Conservation (phyloP, 2,113 vertebrate species). For the Willisornis vidua region DNA sequence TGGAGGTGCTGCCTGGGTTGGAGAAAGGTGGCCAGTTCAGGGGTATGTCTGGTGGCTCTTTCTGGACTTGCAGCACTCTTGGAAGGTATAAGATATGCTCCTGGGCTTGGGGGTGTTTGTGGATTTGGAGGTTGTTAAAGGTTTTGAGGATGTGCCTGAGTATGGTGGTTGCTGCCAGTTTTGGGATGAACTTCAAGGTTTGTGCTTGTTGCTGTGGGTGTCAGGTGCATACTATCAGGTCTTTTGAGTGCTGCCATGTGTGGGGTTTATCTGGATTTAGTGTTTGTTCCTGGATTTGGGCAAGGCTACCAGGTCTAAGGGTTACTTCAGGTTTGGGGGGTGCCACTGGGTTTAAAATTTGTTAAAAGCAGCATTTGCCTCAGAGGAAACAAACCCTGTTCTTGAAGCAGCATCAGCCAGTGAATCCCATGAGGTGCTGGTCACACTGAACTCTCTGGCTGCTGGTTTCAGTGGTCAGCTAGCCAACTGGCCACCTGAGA, state of each 20-base stretch:
- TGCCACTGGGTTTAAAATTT: background rate
- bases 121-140: background rate
- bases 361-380: background rate
- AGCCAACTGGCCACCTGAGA: background rate
- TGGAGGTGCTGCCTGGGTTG: background rate
- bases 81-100: background rate
- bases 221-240: background rate
- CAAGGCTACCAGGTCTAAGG: background rate
- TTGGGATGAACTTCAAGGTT: background rate
- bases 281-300: background rate
- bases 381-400: background rate
- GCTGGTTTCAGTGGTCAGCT: background rate
- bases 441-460: background rate
- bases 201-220: background rate
- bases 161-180: background rate
- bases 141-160: background rate
- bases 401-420: background rate
- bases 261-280: background rate
- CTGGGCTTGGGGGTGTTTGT: background rate
- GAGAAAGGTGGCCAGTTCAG: background rate
- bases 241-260: background rate
- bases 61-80: background rate
- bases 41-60: background rate
- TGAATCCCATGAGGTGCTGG: background rate
- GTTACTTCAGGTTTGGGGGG: background rate